Percentiles rank a stretch among this genome's conserved stretches.
These are phyloP conservation scores for Mesoligia furuncula DNA, from an alignment of 2,888 invertebrate genomes.

Conservation along the genomic window DNA sequence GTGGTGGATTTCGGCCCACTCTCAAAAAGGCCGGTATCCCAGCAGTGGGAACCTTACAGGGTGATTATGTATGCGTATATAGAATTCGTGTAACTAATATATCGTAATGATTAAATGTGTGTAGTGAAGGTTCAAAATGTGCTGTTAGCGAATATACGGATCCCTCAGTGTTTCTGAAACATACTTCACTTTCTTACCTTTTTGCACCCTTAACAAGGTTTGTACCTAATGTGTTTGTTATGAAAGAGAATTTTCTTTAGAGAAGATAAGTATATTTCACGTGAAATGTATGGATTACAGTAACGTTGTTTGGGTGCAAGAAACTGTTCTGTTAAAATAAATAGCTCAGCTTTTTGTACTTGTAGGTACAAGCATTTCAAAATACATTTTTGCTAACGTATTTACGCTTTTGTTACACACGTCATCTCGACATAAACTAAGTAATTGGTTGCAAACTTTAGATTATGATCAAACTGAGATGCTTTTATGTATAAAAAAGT, in stretches of 20 bases:
- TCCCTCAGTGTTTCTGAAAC: constrained; percentile 1
- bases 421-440: constrained; percentile 13
- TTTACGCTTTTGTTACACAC: constrained; percentile 19
- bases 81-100: not conserved
- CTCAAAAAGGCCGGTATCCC: not conserved
- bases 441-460: too few relatives aligned
- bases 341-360: constrained; percentile 39
- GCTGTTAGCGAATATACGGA: constrained; percentile 5
- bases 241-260: constrained; percentile 70
- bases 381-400: constrained; percentile 20
- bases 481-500: too few relatives aligned
- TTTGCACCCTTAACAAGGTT: constrained; percentile 76
- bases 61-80: not conserved
- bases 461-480: too few relatives aligned
- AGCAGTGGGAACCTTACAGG: not conserved
- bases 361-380: constrained; percentile 11
- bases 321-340: constrained; percentile 45
- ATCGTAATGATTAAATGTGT: not conserved
- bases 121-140: not conserved
- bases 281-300: constrained; percentile 51
- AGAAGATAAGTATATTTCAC: constrained; percentile 47
- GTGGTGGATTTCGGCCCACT: not conserved
- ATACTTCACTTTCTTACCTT: constrained; percentile 65
- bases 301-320: constrained; percentile 50
- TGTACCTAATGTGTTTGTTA: constrained; percentile 79